phyloP scores from a whole-genome alignment of 2,113 vertebrate genomes.

The Otis tarda region DNA sequence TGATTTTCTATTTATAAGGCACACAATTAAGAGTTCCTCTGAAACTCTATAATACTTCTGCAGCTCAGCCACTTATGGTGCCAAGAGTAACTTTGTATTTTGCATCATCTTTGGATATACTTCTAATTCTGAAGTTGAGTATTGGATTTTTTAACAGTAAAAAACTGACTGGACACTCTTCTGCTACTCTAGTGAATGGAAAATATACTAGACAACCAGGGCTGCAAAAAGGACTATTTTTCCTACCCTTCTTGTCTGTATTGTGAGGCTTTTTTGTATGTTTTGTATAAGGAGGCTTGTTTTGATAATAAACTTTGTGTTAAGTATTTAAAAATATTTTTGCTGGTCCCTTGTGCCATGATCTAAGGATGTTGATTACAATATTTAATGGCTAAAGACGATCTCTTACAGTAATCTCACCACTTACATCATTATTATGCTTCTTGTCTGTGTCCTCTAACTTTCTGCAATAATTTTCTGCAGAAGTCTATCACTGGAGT shows the following conservation, averaged over 20 bases:
- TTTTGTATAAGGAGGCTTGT: neutral
- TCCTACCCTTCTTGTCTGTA: neutral
- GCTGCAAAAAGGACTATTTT: neutral
- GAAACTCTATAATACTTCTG: neutral
- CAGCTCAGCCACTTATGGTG: neutral
- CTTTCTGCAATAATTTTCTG: neutral
- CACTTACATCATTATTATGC: neutral
- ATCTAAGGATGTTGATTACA: neutral
- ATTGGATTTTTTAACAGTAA: neutral
- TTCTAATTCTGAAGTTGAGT: neutral
- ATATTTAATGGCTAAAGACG: neutral
- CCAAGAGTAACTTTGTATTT: neutral
- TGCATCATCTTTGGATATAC: neutral
- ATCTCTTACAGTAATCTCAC: neutral
- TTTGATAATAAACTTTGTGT: constrained; percentile 14
- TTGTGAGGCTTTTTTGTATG: neutral
- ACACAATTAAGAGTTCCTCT: neutral
- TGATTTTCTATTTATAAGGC: neutral
- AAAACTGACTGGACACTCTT: neutral
- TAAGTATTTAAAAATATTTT: neutral
- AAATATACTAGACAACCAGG: neutral
- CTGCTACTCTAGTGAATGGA: neutral
- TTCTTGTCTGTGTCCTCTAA: neutral
- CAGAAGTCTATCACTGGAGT: neutral
- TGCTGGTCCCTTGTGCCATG: neutral